Conservation (phyloP, 2,888 invertebrate species). For the Trichogramma evanescens region DNA sequence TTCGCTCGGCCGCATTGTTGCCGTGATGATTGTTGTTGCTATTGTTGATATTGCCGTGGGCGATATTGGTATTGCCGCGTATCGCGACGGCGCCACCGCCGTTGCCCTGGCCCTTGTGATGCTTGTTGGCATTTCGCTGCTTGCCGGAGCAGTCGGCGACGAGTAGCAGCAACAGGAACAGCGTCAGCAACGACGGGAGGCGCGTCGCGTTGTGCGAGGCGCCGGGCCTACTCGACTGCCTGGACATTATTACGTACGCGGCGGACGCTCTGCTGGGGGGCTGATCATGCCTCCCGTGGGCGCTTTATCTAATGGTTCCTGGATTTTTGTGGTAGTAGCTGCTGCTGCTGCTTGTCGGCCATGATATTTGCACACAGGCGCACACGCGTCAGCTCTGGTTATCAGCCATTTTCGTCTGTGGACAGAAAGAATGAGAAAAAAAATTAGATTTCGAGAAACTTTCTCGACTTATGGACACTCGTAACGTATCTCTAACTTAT, state of each 20-base stretch:
- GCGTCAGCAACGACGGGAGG: slow-evolving; percentile 1
- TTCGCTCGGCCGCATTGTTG: slow-evolving; percentile 32
- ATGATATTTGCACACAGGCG: neutral
- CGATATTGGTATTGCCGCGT: too few species aligned
- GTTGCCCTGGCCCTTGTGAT: too few species aligned
- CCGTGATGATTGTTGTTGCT: neutral
- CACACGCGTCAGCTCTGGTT: neutral
- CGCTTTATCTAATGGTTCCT: neutral
- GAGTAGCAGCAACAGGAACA: slow-evolving; percentile 31
- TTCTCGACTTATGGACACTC: too few species aligned
- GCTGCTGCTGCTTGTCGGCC: neutral
- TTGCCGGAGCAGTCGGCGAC: slow-evolving; percentile 25
- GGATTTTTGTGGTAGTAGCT: neutral
- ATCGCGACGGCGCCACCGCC: too few species aligned
- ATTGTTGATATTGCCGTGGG: too few species aligned
- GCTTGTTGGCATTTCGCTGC: slow-evolving; percentile 28
- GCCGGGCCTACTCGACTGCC: slow-evolving; percentile 35
- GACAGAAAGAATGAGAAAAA: too few species aligned
- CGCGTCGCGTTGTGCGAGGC: neutral
- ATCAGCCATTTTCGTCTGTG: neutral
- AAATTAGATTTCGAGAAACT: too few species aligned
- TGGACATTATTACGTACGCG: slow-evolving; percentile 41
- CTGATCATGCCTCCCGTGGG: slow-evolving; percentile 32
- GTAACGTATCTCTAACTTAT: too few species aligned
- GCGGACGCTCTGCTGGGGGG: slow-evolving; percentile 39